These are phyloP conservation scores for Hesperophylax magnus DNA, from an alignment of 1,140 invertebrate species.

Conservation along the genomic window DNA sequence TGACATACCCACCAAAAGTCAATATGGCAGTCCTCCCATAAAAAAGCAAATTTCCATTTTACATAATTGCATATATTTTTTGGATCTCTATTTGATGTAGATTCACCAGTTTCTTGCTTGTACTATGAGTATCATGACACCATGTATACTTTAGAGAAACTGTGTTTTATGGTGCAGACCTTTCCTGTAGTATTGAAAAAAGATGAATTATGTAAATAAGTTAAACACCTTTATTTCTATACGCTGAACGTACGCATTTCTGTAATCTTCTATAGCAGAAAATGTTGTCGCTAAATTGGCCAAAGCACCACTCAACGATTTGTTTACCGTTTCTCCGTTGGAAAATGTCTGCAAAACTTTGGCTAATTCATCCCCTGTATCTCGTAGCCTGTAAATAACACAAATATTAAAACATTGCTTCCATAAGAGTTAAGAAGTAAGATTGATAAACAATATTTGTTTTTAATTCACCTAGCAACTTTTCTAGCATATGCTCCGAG, in stretches of 20 bases:
- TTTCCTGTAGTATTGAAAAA: background rate
- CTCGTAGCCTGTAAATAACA: conserved; percentile 71
- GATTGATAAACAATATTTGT: background rate
- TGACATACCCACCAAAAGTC: no score
- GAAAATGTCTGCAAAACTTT: conserved; percentile 77
- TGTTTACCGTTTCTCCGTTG: conserved; percentile 79
- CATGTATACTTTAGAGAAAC: no score
- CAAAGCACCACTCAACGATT: conserved; percentile 75
- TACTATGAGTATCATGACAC: no score
- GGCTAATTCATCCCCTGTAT: conserved; percentile 79
- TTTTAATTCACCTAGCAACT: conserved; percentile 73
- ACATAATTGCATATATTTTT: no score
- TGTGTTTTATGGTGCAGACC: no score
- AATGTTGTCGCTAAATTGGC: conserved; percentile 76
- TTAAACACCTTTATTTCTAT: conserved; percentile 75
- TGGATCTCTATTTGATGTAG: no score
- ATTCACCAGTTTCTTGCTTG: no score
- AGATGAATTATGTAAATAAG: background rate
- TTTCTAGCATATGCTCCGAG: conserved; percentile 79
- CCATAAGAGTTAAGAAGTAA: background rate
- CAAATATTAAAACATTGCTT: background rate
- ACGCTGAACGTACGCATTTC: conserved; percentile 78
- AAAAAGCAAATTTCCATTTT: no score
- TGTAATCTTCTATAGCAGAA: conserved; percentile 79
- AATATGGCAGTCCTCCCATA: no score